phyloP scores from a whole-genome alignment of 2,113 vertebrate species.

The Physeter macrocephalus region DNA sequence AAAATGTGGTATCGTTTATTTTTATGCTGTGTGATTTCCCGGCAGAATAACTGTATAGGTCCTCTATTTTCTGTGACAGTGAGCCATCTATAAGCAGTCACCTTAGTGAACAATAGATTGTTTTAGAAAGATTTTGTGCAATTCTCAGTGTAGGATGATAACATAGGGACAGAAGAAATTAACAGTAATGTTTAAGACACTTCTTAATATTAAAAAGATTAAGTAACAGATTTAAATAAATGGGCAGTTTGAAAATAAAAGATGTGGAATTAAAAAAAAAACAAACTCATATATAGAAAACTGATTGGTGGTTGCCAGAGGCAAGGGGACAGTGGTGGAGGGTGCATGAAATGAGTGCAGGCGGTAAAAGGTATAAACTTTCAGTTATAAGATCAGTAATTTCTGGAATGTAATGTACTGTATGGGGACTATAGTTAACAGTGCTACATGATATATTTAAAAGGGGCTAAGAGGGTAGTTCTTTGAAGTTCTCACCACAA shows the following conservation, averaged over 20 bases:
- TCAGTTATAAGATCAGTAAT: not conserved
- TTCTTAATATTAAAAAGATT: not conserved
- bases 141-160: not conserved
- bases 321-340: not conserved
- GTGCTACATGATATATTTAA: not conserved
- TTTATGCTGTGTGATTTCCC: not conserved
- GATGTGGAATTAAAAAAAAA: not conserved
- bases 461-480: not conserved
- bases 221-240: not conserved
- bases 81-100: not conserved
- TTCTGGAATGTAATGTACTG: not conserved
- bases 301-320: not conserved
- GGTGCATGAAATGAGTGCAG: not conserved
- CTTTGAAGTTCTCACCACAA: not conserved
- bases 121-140: not conserved
- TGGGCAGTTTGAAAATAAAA: not conserved
- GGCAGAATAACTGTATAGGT: not conserved
- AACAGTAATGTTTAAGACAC: not conserved
- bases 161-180: not conserved
- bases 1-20: not conserved
- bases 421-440: not conserved
- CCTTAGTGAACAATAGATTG: not conserved
- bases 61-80: not conserved
- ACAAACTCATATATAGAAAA: not conserved
- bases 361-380: not conserved